Evolutionary conservation across 1,140 invertebrate genomes (phyloP).

Genomic region (Achroia grisella): DNA sequence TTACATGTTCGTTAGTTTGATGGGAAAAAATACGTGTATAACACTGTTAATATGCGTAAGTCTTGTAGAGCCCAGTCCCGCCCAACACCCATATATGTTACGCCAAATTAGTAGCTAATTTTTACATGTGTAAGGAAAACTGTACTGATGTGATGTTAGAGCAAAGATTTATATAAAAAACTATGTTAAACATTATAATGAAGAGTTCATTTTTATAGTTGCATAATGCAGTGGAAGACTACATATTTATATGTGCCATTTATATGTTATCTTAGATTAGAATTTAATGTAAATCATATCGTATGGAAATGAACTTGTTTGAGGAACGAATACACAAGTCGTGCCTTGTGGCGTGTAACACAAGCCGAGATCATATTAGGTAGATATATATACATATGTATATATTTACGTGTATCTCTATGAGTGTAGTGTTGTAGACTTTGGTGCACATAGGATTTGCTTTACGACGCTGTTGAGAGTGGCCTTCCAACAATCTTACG

Average conservation of each 20-base stretch:
- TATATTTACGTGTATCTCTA: neutral
- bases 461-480: too few species aligned
- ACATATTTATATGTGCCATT: conserved; percentile 65
- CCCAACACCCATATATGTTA: too few species aligned
- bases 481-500: too few species aligned
- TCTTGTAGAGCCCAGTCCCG: too few species aligned
- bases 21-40: too few species aligned
- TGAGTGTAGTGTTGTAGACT: neutral
- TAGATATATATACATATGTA: neutral
- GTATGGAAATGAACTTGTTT: neutral
- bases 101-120: conserved; percentile 22
- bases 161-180: conserved; percentile 48
- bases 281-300: conserved; percentile 10
- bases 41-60: too few species aligned
- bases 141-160: conserved; percentile 56
- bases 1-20: too few species aligned
- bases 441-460: too few species aligned
- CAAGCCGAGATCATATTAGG: neutral
- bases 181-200: conserved; percentile 30
- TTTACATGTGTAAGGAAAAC: conserved; percentile 30
- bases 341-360: neutral
- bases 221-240: conserved; percentile 31
- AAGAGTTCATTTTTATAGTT: conserved; percentile 40
- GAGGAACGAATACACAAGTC: neutral
- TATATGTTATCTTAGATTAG: conserved; percentile 42